Evolutionary conservation across 2,113 vertebrate genomes (phyloP), one percentile per base, ranked within the genome.

Genomic region (Nerophis ophidion): DNA sequence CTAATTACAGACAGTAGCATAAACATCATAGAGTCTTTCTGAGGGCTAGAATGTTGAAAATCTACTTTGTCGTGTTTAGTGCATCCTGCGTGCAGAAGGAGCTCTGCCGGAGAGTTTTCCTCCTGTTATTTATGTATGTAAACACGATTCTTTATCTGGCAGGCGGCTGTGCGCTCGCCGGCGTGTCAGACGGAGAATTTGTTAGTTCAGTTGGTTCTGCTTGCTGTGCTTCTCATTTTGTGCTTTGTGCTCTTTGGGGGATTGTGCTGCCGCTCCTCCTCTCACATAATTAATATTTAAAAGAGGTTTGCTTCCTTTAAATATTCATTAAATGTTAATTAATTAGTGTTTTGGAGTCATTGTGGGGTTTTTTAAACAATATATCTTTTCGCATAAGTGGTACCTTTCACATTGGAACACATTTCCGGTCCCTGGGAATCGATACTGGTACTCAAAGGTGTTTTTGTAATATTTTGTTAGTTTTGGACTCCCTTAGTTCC

Each of bases 81-180:
- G 63, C 75, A 77, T 66, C 40, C 72, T 80, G 75, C 76, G 73
- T 65, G 57, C 74, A 72, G 74, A 87, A 56, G 77, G 82, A 84
- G 86, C 81, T 74, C 83, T 86, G 26, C 26, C 4, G 26, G 26
- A 60, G 77, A 84, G 83, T 48, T 56, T 55, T n/a, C 34, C 52
- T 50, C 34, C 9, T 12, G 5, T 72, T 74, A 71, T 68, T 63
- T 71, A 83, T 74, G 76, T 63, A 79, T 75, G 62, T 74, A 48
- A 72, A 72, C 61, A 58, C 68, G 72, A 36, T 68, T 61, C 57
- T 68, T 80, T 76, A 76, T 83, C 75, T 72, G 48, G 7, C 10
- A 55, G 71, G 75, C 74, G 70, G 77, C 72, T 75, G 71, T 76
- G 81, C 75, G 72, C 72, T 72, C 65, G 57, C 69, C 26, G 67